Base-by-base conservation (phyloP, 2,888 invertebrate species). In the Ectemnius cavifrons region DNA sequence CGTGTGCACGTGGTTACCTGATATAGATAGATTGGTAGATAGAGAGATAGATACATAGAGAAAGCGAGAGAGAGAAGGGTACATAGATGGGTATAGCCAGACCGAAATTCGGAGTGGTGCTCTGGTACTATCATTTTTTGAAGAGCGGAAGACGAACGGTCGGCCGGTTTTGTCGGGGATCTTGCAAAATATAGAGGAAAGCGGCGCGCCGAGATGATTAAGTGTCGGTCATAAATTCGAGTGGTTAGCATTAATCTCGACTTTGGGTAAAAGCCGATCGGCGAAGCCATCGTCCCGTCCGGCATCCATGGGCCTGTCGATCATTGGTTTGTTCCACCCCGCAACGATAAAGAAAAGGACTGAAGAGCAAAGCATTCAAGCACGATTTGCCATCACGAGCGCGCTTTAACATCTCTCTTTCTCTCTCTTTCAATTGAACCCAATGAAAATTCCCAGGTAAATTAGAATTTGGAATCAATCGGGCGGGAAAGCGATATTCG, bases 161-260 rank as follows among this genome's bases (percentile, higher is more conserved):
- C 52, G 8, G 16, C 5, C 16, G 16, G 52, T 52, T 52, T 52
- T 52, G 52, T 52, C 16, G 52, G 52, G 16, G 52, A 16, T 52
- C 52, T 52, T 4, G 16, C 4, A 16, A 16, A 4, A 8, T 14
- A 37, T 37, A 37, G 27, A 56, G 52, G 64, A 47, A 49, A 65
- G 62, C 58, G 49, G n/a, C 65, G 45, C 60, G 18, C 11, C 13
- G 27, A 66, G 69, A 74, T 74, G 75, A 75, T 75, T 75, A 75
- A 75, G 75, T 65, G 69, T 45, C 2, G 75, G 28, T 63, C 74
- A 62, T 75, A 74, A 75, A 75, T 75, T 75, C 65, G 65, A 65
- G 56, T 56, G 63, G 69, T 59, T 56, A 62, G 27, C 63, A 66
- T 62, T 64, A 58, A 63, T 69, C 75, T 75, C 69, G 75, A 65